Percentiles rank a stretch among this genome's conserved stretches.
Conservation (phyloP, 2,797 vertebrate genomes). For the Channa striata region DNA sequence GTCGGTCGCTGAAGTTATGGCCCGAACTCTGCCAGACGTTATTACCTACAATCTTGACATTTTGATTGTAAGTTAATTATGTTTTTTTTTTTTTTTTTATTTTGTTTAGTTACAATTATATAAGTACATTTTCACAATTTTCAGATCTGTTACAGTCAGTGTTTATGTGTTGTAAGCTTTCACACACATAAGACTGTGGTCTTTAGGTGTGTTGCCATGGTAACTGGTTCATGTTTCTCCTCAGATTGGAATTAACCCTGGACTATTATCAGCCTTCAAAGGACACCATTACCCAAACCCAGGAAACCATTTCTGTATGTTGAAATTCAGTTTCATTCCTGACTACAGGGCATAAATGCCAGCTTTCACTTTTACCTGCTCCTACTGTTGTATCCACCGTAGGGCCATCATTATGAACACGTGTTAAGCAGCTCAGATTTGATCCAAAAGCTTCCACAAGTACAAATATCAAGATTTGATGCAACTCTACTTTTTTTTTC, state of each 20-base stretch:
- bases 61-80: conserved; percentile 91
- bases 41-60: conserved; percentile 96
- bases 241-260: conserved; percentile 98
- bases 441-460: not conserved
- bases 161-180: conserved; percentile 9
- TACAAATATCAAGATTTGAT: not conserved
- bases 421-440: conserved; percentile 10
- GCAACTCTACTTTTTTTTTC: not conserved
- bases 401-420: not conserved
- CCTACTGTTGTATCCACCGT: not conserved
- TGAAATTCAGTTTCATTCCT: conserved; percentile 43
- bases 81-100: no score
- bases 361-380: not conserved
- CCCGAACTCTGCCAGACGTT: conserved; percentile 95
- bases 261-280: conserved; percentile 97
- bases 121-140: no score
- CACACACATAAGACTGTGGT: conserved; percentile 4
- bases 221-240: conserved; percentile 64
- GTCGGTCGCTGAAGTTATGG: conserved; percentile 94
- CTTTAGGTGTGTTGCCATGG: conserved; percentile 46
- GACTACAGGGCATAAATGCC: conserved; percentile 2
- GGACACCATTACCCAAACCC: conserved; percentile 99
- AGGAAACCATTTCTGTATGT: conserved; percentile 99
- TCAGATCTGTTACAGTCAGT: not conserved
- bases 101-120: no score